A percentile compares a stretch with the other conserved stretches of the same genome.
Conservation (phyloP, 2,797 vertebrate genomes). For the Meda fulgida region DNA sequence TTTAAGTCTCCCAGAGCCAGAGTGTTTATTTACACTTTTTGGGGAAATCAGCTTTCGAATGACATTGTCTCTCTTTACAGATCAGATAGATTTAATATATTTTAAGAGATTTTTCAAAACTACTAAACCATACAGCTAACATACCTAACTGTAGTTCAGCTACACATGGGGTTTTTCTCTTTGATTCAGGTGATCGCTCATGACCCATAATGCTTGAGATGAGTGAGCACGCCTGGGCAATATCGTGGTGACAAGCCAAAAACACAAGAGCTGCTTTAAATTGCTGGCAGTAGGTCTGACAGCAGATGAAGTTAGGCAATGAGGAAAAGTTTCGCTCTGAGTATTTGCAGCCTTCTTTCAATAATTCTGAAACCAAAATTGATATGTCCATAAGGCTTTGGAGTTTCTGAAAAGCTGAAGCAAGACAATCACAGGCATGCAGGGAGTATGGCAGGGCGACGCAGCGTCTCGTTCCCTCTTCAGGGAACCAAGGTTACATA, state of each 20-base stretch:
- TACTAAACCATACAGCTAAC: neutral
- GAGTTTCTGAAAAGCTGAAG: too few species aligned
- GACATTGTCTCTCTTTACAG: neutral
- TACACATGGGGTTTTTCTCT: neutral
- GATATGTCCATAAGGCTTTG: too few species aligned
- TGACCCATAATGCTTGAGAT: slow-evolving; percentile 43
- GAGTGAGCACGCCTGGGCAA: slow-evolving; percentile 65
- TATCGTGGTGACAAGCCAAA: slow-evolving; percentile 69
- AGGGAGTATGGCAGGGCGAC: too few species aligned
- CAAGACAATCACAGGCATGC: too few species aligned
- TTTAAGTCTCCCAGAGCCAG: neutral
- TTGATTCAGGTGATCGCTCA: slow-evolving; percentile 31
- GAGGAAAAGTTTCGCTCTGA: slow-evolving; percentile 63
- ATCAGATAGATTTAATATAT: neutral
- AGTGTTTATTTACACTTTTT: slow-evolving; percentile 8
- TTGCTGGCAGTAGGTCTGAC: slow-evolving; percentile 47
- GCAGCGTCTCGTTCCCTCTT: too few species aligned
- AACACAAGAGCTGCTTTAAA: slow-evolving; percentile 65
- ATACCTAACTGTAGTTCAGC: neutral
- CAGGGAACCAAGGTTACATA: too few species aligned
- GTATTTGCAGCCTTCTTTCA: slow-evolving; percentile 63
- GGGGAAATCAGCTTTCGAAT: neutral
- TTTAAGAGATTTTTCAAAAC: neutral
- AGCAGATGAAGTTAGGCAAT: slow-evolving; percentile 44
- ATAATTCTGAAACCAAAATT: slow-evolving; percentile 37